phyloP scores from a whole-genome alignment of 2,113 vertebrate genomes.

The Passer domesticus region DNA sequence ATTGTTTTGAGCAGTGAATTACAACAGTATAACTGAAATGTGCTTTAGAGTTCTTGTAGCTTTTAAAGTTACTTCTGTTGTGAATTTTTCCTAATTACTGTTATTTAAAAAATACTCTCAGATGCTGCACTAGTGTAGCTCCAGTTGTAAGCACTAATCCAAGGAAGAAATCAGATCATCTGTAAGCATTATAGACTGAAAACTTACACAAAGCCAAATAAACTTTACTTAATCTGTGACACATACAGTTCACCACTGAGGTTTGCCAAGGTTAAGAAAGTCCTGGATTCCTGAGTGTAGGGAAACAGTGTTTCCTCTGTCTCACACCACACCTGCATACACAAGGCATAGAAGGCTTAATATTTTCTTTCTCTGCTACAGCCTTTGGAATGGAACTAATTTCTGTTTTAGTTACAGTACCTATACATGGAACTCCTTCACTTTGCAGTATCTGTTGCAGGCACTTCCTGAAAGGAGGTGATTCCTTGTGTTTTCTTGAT shows the following conservation, averaged over 20 bases:
- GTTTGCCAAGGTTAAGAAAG: background rate
- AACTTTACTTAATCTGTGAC: background rate
- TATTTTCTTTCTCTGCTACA: background rate
- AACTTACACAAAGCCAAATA: background rate
- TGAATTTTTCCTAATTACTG: background rate
- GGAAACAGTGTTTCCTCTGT: background rate
- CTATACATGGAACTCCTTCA: background rate
- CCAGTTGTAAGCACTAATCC: background rate
- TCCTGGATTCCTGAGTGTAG: background rate
- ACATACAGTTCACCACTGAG: background rate
- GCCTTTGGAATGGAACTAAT: background rate
- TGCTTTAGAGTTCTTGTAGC: background rate
- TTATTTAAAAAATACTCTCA: background rate
- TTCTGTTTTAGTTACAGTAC: background rate
- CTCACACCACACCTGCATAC: background rate
- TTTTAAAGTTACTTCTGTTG: background rate
- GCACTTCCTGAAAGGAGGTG: background rate
- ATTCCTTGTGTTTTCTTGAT: background rate
- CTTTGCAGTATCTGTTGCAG: background rate
- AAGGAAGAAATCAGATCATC: background rate
- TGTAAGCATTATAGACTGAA: background rate
- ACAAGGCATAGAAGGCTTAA: background rate
- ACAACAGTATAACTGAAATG: background rate
- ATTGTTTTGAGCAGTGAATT: background rate
- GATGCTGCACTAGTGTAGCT: background rate